These are phyloP conservation scores for Perdita meconis DNA, from an alignment of 2,888 invertebrate genomes.

Conservation along the genomic window DNA sequence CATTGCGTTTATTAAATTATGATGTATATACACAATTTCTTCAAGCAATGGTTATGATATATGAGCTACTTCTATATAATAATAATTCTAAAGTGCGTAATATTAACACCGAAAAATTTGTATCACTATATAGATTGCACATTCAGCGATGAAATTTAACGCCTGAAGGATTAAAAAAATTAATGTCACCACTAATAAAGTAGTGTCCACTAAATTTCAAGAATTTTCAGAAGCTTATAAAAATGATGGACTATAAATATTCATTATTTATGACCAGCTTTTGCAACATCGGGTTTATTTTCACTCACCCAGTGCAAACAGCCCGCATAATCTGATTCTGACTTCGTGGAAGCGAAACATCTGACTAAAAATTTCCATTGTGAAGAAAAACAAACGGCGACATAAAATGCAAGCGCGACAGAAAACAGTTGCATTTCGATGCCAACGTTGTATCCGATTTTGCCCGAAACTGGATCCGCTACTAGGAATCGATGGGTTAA, in stretches of 20 bases:
- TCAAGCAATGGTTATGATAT: too few relatives aligned
- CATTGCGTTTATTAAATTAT: too few relatives aligned
- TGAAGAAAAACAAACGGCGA: background rate
- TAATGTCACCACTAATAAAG: too few relatives aligned
- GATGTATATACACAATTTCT: too few relatives aligned
- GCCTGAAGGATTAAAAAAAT: too few relatives aligned
- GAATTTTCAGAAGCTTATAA: background rate
- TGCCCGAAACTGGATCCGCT: background rate
- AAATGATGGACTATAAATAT: background rate
- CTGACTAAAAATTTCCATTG: background rate
- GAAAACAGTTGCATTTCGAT: background rate
- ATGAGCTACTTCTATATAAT: too few relatives aligned
- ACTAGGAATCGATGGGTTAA: background rate
- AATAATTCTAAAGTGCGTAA: too few relatives aligned
- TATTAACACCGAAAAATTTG: too few relatives aligned
- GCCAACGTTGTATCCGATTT: background rate
- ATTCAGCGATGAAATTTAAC: too few relatives aligned
- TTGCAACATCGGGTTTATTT: background rate
- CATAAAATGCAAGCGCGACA: background rate
- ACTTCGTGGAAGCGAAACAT: background rate
- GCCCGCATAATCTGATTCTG: background rate
- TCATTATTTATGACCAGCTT: background rate
- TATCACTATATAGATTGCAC: too few relatives aligned
- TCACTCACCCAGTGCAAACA: background rate
- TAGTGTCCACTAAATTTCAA: too few relatives aligned